A percentile compares a stretch with the other conserved stretches of the same genome.
Conservation (phyloP, 2,888 invertebrate species). For the Brachypterus glaber region DNA sequence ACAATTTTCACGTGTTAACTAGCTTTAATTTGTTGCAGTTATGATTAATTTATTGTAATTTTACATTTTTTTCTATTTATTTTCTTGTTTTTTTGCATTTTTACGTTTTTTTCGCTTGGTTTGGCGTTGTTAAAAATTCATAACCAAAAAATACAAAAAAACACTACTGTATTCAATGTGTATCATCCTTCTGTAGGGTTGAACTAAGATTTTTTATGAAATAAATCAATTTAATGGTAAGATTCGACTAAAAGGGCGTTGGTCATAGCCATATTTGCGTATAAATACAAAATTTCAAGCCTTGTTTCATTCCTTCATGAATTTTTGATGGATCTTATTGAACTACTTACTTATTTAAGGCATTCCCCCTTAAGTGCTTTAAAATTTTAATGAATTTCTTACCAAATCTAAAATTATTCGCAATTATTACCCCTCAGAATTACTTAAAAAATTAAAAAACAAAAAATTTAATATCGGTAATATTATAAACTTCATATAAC, state of each 20-base stretch:
- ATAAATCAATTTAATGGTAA: too few species aligned
- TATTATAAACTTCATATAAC: too few species aligned
- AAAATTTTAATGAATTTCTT: conserved; percentile 2
- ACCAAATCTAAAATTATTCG: too few species aligned
- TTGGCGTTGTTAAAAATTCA: conserved; percentile 39
- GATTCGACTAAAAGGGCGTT: too few species aligned
- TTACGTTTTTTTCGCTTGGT: conserved; percentile 20
- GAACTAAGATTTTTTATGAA: too few species aligned
- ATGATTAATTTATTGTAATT: conserved; percentile 13
- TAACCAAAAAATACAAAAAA: conserved; percentile 42
- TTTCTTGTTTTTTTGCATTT: conserved; percentile 23
- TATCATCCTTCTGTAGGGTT: not conserved
- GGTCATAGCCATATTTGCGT: conserved; percentile 40
- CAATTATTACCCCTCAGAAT: conserved; percentile 1
- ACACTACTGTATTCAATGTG: conserved; percentile 14
- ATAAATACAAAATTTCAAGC: conserved; percentile 30
- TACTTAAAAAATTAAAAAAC: conserved; percentile 9
- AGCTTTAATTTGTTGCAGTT: conserved; percentile 19
- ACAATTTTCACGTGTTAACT: conserved; percentile 24
- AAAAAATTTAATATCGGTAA: conserved; percentile 8
- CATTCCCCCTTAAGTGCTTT: not conserved
- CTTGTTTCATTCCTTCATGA: conserved; percentile 22
- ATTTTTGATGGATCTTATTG: conserved; percentile 18
- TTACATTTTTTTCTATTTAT: conserved; percentile 18
- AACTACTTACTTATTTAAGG: conserved; percentile 4